Evolutionary conservation across 2,113 vertebrate genomes (phyloP).

Genomic region (Zeus faber): DNA sequence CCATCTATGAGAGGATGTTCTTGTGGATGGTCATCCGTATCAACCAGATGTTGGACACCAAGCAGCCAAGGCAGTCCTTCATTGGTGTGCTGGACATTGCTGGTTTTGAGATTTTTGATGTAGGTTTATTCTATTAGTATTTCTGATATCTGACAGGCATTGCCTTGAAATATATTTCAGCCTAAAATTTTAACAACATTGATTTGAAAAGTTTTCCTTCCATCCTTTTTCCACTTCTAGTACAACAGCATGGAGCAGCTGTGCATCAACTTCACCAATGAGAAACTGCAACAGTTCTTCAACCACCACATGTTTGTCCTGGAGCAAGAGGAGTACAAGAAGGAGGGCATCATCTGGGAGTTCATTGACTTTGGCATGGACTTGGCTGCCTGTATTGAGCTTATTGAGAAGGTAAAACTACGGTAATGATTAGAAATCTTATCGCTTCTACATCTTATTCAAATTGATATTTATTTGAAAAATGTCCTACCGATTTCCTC

Average conservation of each 20-base stretch:
- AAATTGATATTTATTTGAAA: not conserved
- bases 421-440: not conserved
- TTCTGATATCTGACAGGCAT: too few relatives aligned
- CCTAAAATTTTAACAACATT: too few relatives aligned
- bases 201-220: too few relatives aligned
- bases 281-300: constrained; percentile 83
- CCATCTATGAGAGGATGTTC: not conserved
- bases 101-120: constrained; percentile 2
- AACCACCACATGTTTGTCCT: constrained; percentile 77
- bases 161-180: too few relatives aligned
- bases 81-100: constrained; percentile 1
- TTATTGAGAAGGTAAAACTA: constrained; percentile 82
- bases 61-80: not conserved
- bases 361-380: constrained; percentile 92
- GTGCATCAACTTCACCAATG: constrained; percentile 82
- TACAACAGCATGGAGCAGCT: constrained; percentile 71
- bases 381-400: constrained; percentile 85
- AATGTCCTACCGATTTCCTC: too few relatives aligned
- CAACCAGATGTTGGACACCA: constrained; percentile 1
- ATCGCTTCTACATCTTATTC: not conserved
- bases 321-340: constrained; percentile 81
- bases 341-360: constrained; percentile 75
- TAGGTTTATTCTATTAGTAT: too few relatives aligned
- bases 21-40: constrained; percentile 1
- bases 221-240: too few relatives aligned